Conservation (phyloP, 1,140 invertebrate species). For the Bombus confusus region DNA sequence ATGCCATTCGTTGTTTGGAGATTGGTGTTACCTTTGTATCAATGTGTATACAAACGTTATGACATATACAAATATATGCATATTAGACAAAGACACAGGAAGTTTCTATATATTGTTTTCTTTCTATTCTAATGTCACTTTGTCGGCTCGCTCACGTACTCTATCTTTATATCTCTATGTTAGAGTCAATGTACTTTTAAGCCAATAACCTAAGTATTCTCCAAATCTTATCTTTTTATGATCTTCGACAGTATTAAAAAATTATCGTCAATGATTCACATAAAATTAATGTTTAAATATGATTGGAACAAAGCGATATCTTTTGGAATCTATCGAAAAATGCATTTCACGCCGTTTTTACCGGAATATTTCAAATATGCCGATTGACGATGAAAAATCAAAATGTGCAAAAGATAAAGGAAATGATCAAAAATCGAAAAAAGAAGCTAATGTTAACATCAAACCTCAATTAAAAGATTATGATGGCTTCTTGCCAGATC, state of each 20-base stretch:
- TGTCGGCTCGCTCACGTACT: too few relatives aligned
- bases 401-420: neutral
- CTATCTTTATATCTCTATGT: too few relatives aligned
- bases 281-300: constrained; percentile 14
- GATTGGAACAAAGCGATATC: constrained; percentile 6
- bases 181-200: neutral
- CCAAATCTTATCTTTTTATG: neutral
- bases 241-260: neutral
- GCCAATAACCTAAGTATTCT: neutral
- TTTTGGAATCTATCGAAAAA: neutral
- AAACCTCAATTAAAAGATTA: neutral
- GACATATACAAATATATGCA: too few relatives aligned
- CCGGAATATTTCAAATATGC: constrained; percentile 32
- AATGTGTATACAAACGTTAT: too few relatives aligned
- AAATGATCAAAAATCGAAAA: neutral
- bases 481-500: neutral
- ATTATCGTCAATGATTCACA: constrained; percentile 21
- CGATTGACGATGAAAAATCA: neutral
- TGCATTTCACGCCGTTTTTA: neutral
- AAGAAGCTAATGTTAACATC: neutral
- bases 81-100: too few relatives aligned
- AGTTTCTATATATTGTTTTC: too few relatives aligned
- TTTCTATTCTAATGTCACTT: too few relatives aligned
- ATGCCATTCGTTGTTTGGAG: too few relatives aligned
- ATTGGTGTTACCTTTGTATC: too few relatives aligned